These are phyloP conservation scores for Dichetophora obliterata DNA, from an alignment of 2,888 invertebrate genomes.

Conservation along the genomic window DNA sequence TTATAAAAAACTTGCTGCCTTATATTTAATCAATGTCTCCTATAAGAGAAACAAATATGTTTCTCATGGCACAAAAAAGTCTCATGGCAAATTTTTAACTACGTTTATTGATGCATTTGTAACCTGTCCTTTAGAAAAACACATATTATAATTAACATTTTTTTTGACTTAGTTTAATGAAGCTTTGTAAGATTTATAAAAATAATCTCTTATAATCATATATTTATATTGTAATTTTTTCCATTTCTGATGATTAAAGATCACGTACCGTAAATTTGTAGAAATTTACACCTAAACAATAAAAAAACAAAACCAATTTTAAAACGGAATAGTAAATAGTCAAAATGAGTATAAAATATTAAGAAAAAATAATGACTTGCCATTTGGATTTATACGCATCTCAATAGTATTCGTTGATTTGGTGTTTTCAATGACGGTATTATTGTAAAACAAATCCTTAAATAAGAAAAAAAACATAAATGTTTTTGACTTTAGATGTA, in stretches of 20 bases:
- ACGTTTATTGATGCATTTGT: too few species aligned
- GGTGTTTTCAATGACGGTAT: constrained; percentile 38
- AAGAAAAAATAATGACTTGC: constrained; percentile 46
- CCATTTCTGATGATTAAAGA: neutral
- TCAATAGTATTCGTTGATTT: constrained; percentile 48
- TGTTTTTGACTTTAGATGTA: neutral
- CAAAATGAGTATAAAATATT: neutral
- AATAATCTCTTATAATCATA: too few species aligned
- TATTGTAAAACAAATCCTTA: constrained; percentile 48
- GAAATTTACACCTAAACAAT: constrained; percentile 58
- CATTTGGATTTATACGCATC: constrained; percentile 60
- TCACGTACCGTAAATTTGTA: constrained; percentile 56
- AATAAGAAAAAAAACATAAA: neutral
- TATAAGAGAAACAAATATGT: too few species aligned
- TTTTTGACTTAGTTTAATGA: too few species aligned
- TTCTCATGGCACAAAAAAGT: too few species aligned
- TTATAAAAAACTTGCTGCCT: too few species aligned
- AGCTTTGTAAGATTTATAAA: too few species aligned
- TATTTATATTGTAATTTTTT: neutral
- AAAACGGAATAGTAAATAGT: too few species aligned
- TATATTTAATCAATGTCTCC: too few species aligned
- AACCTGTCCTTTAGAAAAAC: too few species aligned
- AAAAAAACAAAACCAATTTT: constrained; percentile 1
- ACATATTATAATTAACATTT: too few species aligned
- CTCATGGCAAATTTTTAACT: too few species aligned